phyloP scores from a whole-genome alignment of 2,888 invertebrate genomes.

The Meteorus colon region DNA sequence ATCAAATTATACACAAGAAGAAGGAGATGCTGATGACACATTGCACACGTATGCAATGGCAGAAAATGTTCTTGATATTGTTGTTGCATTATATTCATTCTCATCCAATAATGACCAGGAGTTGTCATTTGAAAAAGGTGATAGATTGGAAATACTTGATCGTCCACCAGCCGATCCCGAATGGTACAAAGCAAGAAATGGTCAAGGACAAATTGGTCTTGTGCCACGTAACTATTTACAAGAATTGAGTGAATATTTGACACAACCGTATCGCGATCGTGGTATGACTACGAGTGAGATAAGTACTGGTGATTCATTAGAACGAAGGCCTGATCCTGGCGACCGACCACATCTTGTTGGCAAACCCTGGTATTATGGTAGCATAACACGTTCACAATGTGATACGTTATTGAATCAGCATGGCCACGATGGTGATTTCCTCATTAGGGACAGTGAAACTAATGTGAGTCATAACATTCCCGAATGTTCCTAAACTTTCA shows the following conservation, averaged over 20 bases:
- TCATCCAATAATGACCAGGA: slow-evolving; percentile 96
- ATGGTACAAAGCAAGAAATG: slow-evolving; percentile 98
- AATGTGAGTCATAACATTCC: slow-evolving; percentile 80
- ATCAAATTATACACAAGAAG: slow-evolving; percentile 97
- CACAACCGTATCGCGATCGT: slow-evolving; percentile 84
- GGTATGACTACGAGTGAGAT: slow-evolving; percentile 65
- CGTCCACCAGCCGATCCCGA: slow-evolving; percentile 98
- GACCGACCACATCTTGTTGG: slow-evolving; percentile 84
- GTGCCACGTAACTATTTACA: slow-evolving; percentile 97
- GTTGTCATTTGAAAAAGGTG: slow-evolving; percentile 96
- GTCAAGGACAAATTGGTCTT: slow-evolving; percentile 92
- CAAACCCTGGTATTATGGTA: slow-evolving; percentile 98
- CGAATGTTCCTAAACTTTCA: too few species aligned
- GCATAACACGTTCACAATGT: slow-evolving; percentile 96
- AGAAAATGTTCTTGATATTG: slow-evolving; percentile 95
- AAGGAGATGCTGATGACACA: slow-evolving; percentile 89
- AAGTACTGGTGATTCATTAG: slow-evolving; percentile 74
- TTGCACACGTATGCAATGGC: slow-evolving; percentile 96
- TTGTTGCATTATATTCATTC: slow-evolving; percentile 95
- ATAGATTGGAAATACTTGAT: slow-evolving; percentile 95
- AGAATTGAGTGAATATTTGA: slow-evolving; percentile 91
- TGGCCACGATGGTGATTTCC: slow-evolving; percentile 98
- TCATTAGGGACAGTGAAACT: slow-evolving; percentile 98
- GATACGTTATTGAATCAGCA: slow-evolving; percentile 95
- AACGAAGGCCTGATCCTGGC: slow-evolving; percentile 74